Percentiles rank a stretch among this genome's conserved stretches.
phyloP scores from a whole-genome alignment of 2,888 invertebrate species.

The Atherix ibis region DNA sequence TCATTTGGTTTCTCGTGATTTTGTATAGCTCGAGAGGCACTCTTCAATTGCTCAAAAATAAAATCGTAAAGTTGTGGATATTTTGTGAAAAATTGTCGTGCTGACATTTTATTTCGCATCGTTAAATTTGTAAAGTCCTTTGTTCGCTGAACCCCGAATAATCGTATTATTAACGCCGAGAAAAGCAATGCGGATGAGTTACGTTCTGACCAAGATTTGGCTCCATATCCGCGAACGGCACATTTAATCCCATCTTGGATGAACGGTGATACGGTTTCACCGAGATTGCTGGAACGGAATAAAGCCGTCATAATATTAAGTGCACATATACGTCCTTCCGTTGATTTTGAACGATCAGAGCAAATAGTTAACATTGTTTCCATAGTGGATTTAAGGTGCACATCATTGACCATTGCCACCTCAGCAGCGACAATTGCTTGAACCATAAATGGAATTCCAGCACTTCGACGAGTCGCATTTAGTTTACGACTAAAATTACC shows the following conservation, averaged over 20 bases:
- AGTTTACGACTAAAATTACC: too few relatives aligned
- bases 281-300: constrained; percentile 58
- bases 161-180: constrained; percentile 63
- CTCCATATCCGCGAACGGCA: constrained; percentile 59
- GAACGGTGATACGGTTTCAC: constrained; percentile 51
- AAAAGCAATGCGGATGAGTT: constrained; percentile 78
- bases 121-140: constrained; percentile 41
- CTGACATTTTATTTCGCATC: constrained; percentile 54
- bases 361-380: constrained; percentile 33
- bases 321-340: constrained; percentile 57
- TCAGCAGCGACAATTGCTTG: constrained; percentile 67
- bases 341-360: constrained; percentile 12
- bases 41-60: constrained; percentile 34
- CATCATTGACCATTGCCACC: constrained; percentile 40
- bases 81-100: constrained; percentile 61
- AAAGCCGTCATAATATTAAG: constrained; percentile 73
- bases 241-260: constrained; percentile 52
- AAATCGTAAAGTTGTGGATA: constrained; percentile 41
- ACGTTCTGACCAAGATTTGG: constrained; percentile 61
- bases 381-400: constrained; percentile 45
- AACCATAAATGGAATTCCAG: constrained; percentile 82
- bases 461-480: constrained; percentile 77
- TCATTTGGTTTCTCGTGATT: constrained; percentile 33
- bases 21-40: constrained; percentile 17
- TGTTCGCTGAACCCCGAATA: constrained; percentile 69